phyloP scores from a whole-genome alignment of 2,113 vertebrate species.

The Tautogolabrus adspersus region DNA sequence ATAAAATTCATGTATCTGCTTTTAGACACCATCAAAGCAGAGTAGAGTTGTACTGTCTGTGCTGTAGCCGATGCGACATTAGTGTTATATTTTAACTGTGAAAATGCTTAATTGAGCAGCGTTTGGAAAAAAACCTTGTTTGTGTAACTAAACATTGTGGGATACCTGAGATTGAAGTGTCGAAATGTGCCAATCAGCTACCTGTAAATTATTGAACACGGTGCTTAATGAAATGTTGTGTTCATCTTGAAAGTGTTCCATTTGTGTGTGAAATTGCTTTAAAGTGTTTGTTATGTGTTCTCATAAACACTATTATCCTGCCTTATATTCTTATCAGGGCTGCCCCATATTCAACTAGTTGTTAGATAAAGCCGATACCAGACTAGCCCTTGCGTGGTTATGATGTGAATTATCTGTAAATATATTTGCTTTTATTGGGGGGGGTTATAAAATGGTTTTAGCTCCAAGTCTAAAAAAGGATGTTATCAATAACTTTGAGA shows the following conservation, averaged over 20 bases:
- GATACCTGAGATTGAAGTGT: constrained; percentile 21
- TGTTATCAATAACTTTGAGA: too few species aligned
- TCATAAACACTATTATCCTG: constrained; percentile 45
- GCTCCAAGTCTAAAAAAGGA: too few species aligned
- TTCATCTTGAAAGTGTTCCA: constrained; percentile 60
- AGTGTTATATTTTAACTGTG: constrained; percentile 38
- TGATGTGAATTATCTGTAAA: too few species aligned
- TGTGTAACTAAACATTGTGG: constrained; percentile 20
- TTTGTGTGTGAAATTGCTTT: constrained; percentile 44
- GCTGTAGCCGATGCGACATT: constrained; percentile 41
- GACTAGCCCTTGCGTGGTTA: too few species aligned
- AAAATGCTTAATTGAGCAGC: constrained; percentile 30
- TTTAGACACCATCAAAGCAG: constrained; percentile 49
- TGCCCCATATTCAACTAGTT: background rate
- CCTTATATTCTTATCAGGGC: constrained; percentile 33
- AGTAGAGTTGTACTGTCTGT: constrained; percentile 49
- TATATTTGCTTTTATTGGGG: too few species aligned
- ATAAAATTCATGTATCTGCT: constrained; percentile 33
- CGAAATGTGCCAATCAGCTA: constrained; percentile 41
- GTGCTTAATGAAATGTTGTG: constrained; percentile 76
- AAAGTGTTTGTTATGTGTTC: constrained; percentile 39
- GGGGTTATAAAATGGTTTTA: too few species aligned
- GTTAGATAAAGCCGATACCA: too few species aligned
- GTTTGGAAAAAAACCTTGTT: constrained; percentile 25
- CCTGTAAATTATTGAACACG: constrained; percentile 62